Conservation (phyloP, 1,140 invertebrate species). For the Tenebrio molitor region DNA sequence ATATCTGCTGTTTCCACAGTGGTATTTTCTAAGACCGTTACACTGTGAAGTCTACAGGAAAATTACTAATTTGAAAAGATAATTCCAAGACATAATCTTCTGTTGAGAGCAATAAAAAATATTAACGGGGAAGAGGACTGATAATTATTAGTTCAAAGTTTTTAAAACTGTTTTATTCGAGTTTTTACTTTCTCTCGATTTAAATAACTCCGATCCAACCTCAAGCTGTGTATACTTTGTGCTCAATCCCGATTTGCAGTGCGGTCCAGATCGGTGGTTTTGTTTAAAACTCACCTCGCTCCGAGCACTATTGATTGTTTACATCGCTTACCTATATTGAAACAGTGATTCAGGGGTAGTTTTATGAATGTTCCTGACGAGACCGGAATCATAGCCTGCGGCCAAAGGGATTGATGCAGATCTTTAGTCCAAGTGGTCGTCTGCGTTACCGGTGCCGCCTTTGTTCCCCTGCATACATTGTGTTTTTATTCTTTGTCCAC, state of each 20-base stretch:
- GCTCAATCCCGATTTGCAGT: conserved; percentile 4
- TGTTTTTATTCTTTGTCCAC: conserved; percentile 2
- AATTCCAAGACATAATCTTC: no score
- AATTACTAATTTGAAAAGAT: no score
- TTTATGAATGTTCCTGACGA: conserved; percentile 54
- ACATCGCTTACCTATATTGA: conserved; percentile 55
- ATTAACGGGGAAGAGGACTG: no score
- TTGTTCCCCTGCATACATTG: not conserved
- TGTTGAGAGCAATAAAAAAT: no score
- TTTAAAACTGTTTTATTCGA: no score
- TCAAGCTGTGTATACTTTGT: conserved; percentile 1
- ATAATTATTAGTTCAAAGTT: no score
- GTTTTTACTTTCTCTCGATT: no score
- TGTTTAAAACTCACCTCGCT: conserved; percentile 49
- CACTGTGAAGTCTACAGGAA: no score
- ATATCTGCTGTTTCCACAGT: no score
- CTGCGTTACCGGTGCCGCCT: conserved; percentile 6
- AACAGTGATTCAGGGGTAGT: conserved; percentile 53
- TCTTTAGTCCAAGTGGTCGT: conserved; percentile 34
- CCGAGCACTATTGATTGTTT: conserved; percentile 50
- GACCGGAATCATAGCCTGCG: conserved; percentile 45
- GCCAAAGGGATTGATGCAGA: conserved; percentile 49
- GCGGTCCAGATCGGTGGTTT: conserved; percentile 34
- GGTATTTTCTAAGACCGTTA: no score
- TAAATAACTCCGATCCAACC: no score